These are phyloP conservation scores for Myotis brandtii DNA, from an alignment of 2,113 vertebrate species.

Conservation along the genomic window DNA sequence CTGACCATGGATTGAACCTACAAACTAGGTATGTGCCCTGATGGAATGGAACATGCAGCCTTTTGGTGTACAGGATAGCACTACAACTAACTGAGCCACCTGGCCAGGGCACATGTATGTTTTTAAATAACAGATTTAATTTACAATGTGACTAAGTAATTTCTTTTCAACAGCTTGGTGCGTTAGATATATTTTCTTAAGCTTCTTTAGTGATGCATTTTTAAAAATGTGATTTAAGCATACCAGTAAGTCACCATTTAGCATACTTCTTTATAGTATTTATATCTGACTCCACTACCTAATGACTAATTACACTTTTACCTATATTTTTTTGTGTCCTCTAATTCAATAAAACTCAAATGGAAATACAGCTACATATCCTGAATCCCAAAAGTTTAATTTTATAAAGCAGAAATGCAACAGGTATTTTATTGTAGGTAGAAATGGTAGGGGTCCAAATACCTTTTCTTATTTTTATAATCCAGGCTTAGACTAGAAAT, in stretches of 20 bases:
- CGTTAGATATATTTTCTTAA: conserved; percentile 69
- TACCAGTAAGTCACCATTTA: conserved; percentile 53
- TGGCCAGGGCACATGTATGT: background rate
- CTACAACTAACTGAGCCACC: background rate
- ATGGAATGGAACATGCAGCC: background rate
- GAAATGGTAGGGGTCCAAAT: background rate
- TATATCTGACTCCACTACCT: conserved; percentile 78
- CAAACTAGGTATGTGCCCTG: background rate
- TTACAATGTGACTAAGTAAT: conserved; percentile 57
- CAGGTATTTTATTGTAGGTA: conserved; percentile 39
- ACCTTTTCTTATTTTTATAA: background rate
- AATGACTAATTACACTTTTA: conserved; percentile 65
- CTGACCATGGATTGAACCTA: background rate
- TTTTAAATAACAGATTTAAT: conserved; percentile 43
- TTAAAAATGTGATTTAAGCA: conserved; percentile 73
- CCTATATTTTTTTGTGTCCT: conserved; percentile 63
- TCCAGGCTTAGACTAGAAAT: background rate
- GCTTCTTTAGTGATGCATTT: conserved; percentile 38
- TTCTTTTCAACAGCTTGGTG: conserved; percentile 40
- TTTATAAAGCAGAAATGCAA: conserved; percentile 64
- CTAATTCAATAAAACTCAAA: conserved; percentile 56
- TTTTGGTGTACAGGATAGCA: background rate
- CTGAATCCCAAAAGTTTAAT: conserved; percentile 56
- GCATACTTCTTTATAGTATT: conserved; percentile 75
- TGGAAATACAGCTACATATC: conserved; percentile 55